Base-by-base conservation (phyloP, 2,888 invertebrate species). In the Dichetophora obliterata region DNA sequence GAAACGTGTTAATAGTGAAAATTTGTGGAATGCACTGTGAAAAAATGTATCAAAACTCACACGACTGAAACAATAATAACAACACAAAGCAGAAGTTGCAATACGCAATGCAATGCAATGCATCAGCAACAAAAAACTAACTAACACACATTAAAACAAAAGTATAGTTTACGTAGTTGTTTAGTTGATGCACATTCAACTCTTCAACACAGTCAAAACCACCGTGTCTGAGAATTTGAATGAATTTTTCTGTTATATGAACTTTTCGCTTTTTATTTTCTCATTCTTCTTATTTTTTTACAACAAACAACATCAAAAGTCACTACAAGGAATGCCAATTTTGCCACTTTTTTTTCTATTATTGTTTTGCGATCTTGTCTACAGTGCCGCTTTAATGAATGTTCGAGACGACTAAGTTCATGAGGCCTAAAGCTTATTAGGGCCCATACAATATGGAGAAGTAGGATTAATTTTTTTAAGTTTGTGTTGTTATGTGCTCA, bases 211-310 rank as follows among this genome's bases (percentile, higher is more conserved):
- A 24, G 19, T 14, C 19, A 59, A 59, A 27, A 52, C n/a, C 31
- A 4, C 16, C 63, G 63, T 24, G 72, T 54, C 72, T 76, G 72
- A 76, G 76, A 76, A 76, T 76, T 76, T 76, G 72, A 76, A 72
- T 72, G 72, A 76, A 76, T 76, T 71, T n/a, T 72, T 70, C 75
- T 34, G 75, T 75, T 75, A 75, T 70, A 54, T 75, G 75, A 70
- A 75, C 75, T 75, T 75, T 72, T 75, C 48, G 61, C 8, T 68
- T 50, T 63, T 63, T 31, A 6, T 34, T n/a, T 34, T 61, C 3
- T 22, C 2, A 22, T 31, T 61, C 27, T n/a, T 68, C 54, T 48
- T n/a, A 5, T 57, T 57, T 34, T 34, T 59, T 43, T 59, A 24
- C 72, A 34, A 66, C 31, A 34, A n/a, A 37, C 66, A 66, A 11